Evolutionary conservation across 2,888 invertebrate genomes (phyloP), one percentile per base, ranked within the genome.

Genomic region (Amblyteles armatorius): DNA sequence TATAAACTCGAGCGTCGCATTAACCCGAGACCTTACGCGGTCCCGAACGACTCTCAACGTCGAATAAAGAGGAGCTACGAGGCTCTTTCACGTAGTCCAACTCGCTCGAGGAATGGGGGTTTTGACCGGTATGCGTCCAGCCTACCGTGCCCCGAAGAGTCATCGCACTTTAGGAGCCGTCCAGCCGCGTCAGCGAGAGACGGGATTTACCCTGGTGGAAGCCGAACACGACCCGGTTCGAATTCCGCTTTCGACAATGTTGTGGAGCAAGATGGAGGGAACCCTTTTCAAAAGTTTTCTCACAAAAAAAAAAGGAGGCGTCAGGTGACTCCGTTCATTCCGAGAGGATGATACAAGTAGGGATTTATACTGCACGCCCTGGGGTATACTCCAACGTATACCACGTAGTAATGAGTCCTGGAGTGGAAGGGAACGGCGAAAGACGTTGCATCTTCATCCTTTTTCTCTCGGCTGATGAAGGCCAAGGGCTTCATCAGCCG

Each of bases 1-100:
- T 89, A 88, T 88, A 86, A 48, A 86, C 88, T 79, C 83, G 52
- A 67, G 78, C 65, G 67, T 73, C 85, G 74, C 86, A 88, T 88
- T 89, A 89, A 85, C 60, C 52, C 52, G 57, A 52, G 44, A 72
- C 52, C 77, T 73, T 80, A 73, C 79, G 79, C 67, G 33, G 26
- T 67, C 67, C 72, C 57, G 26, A 67, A 78, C 50, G 36, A 22
- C 50, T 40, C 55, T 48, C 52, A 29, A 63, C 63, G 29, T 82
- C 74, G 69, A 79, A 82, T 79, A 81, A 69, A 78, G 68, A 63
- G 63, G 73, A 52, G 71, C 74, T 63, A 65, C 72, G 68, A 72
- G 72, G 50, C 77, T 26, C 33, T 78, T 72, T 13, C 63, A 63
- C 73, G 44, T 80, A n/a, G 57, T 69, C 71, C 36, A 81, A 78